These are phyloP conservation scores for Drosophila ustulata DNA, from an alignment of 2,888 invertebrate species.

Conservation along the genomic window DNA sequence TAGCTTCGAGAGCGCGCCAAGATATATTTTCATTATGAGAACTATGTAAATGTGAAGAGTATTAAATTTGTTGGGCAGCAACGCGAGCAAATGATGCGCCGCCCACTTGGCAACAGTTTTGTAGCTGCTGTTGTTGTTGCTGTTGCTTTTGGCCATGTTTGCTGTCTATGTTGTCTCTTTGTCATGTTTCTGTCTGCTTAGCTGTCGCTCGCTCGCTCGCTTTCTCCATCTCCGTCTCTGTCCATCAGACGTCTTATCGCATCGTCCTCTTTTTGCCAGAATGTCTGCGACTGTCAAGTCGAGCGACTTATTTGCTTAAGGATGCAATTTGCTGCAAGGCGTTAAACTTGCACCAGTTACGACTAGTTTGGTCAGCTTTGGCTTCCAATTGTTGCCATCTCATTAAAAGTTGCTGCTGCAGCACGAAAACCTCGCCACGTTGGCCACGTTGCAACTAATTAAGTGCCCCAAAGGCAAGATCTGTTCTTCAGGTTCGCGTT, in stretches of 20 bases:
- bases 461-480: slow-evolving; percentile 31
- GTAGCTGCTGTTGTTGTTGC: neutral
- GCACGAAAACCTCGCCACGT: neutral
- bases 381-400: slow-evolving; percentile 52
- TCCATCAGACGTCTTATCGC: slow-evolving; percentile 38
- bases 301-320: slow-evolving; percentile 64
- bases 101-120: slow-evolving; percentile 8
- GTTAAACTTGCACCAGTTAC: slow-evolving; percentile 19
- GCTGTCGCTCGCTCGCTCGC: neutral
- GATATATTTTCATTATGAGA: neutral
- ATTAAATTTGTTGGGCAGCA: slow-evolving; percentile 13
- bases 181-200: slow-evolving; percentile 18
- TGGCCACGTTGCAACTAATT: slow-evolving; percentile 57
- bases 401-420: slow-evolving; percentile 52
- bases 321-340: slow-evolving; percentile 49
- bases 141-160: neutral
- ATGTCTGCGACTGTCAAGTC: slow-evolving; percentile 53
- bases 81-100: neutral
- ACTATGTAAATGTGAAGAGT: slow-evolving; percentile 1
- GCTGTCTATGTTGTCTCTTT: slow-evolving; percentile 28
- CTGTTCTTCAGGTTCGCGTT: too few species aligned
- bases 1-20: neutral
- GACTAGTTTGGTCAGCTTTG: neutral
- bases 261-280: slow-evolving; percentile 22
- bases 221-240: neutral